A percentile compares a stretch with the other conserved stretches of the same genome.
These are phyloP conservation scores for Trichonephila clavipes DNA, from an alignment of 1,140 invertebrate genomes.

Conservation along the genomic window DNA sequence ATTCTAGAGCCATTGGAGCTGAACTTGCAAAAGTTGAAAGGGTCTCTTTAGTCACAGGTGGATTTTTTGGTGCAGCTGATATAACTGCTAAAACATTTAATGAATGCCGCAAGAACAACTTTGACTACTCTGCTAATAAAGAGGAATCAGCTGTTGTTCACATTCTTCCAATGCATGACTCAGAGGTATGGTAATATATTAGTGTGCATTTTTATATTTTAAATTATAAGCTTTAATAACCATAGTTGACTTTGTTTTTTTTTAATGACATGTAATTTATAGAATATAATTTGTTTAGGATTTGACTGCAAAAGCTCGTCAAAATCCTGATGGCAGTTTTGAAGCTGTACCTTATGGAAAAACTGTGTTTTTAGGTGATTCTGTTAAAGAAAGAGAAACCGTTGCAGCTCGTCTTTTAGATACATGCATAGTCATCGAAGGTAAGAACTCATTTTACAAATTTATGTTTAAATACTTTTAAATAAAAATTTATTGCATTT, in stretches of 20 bases:
- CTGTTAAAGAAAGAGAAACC: slow-evolving; percentile 80
- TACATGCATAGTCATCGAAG: slow-evolving; percentile 81
- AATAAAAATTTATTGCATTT: not conserved
- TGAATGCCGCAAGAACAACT: slow-evolving; percentile 76
- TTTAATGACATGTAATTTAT: not conserved
- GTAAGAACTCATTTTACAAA: slow-evolving; percentile 70
- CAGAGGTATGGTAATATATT: slow-evolving; percentile 19
- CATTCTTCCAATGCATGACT: slow-evolving; percentile 78
- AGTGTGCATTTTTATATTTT: not conserved
- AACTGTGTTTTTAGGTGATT: slow-evolving; percentile 80
- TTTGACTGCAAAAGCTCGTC: slow-evolving; percentile 77
- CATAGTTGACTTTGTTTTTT: not conserved
- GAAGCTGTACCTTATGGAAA: slow-evolving; percentile 79
- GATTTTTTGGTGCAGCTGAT: slow-evolving; percentile 80
- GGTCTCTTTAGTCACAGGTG: slow-evolving; percentile 80
- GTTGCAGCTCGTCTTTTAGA: slow-evolving; percentile 80
- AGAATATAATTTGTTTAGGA: slow-evolving; percentile 52
- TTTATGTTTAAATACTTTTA: not conserved
- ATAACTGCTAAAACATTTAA: slow-evolving; percentile 78
- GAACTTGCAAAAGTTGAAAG: slow-evolving; percentile 79
- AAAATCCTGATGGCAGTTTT: slow-evolving; percentile 80
- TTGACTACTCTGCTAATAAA: not conserved
- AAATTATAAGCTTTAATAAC: not conserved
- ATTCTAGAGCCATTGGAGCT: slow-evolving; percentile 79
- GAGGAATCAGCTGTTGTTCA: slow-evolving; percentile 77